Percentiles rank a stretch among this genome's conserved stretches.
phyloP scores from a whole-genome alignment of 2,888 invertebrate genomes.

The Hemistola chrysoprasaria region DNA sequence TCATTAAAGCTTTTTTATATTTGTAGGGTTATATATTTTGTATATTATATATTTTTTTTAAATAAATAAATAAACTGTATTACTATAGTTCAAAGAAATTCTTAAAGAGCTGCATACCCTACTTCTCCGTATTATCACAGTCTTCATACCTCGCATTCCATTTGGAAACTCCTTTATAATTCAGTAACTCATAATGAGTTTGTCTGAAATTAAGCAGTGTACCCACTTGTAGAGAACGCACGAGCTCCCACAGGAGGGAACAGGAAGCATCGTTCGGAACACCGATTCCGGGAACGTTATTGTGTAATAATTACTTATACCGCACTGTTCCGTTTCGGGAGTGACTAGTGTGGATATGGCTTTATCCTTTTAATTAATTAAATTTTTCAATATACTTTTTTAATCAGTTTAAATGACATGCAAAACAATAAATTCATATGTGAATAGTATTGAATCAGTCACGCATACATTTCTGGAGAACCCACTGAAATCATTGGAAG shows the following conservation, averaged over 20 bases:
- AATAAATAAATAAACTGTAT: too few species aligned
- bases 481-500: too few species aligned
- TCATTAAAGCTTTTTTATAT: too few species aligned
- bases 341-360: constrained; percentile 38
- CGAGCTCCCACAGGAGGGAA: constrained; percentile 26
- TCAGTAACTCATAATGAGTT: constrained; percentile 27
- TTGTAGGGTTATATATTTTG: too few species aligned
- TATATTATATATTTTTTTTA: too few species aligned
- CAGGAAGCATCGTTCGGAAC: constrained; percentile 56
- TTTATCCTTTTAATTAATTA: constrained; percentile 2
- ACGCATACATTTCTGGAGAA: too few species aligned
- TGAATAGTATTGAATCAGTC: too few species aligned
- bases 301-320: constrained; percentile 75
- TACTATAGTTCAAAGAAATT: too few species aligned
- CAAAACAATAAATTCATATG: too few species aligned
- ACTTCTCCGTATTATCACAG: too few species aligned
- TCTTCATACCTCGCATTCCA: constrained; percentile 1
- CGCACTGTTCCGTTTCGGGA: constrained; percentile 56
- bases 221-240: constrained; percentile 28
- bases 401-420: too few species aligned
- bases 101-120: too few species aligned
- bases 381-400: neutral
- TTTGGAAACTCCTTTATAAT: constrained; percentile 11
- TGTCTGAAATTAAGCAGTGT: constrained; percentile 20
- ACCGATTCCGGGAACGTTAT: constrained; percentile 64